Conservation (phyloP, 1,140 invertebrate genomes). For the Pogonognathellus flavescens region DNA sequence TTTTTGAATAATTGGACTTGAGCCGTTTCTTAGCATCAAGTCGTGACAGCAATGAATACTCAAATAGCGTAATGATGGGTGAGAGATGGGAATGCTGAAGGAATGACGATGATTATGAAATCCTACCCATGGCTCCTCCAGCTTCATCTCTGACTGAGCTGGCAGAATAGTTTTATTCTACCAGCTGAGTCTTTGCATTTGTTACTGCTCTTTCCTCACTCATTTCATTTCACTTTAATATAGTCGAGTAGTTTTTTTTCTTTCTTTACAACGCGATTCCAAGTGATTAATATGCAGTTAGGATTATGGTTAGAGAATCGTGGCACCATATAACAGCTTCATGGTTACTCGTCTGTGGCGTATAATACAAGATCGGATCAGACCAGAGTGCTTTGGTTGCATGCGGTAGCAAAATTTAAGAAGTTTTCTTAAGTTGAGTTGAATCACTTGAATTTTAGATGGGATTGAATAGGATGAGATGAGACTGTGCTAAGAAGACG, state of each 20-base stretch:
- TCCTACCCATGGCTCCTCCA: neutral
- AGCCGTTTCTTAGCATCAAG: neutral
- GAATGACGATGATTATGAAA: slow-evolving; percentile 24
- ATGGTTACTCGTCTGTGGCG: neutral
- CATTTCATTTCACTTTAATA: slow-evolving; percentile 25
- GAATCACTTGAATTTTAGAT: slow-evolving; percentile 37
- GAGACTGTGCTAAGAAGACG: neutral
- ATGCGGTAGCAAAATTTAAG: neutral
- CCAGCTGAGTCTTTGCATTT: neutral
- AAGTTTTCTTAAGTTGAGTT: slow-evolving; percentile 37
- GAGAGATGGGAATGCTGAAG: neutral
- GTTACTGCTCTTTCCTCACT: neutral
- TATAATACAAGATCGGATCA: slow-evolving; percentile 24
- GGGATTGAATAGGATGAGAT: slow-evolving; percentile 11
- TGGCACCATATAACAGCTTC: slow-evolving; percentile 5
- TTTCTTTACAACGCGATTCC: neutral
- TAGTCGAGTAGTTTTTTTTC: slow-evolving; percentile 15
- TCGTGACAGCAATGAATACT: slow-evolving; percentile 12
- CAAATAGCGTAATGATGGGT: slow-evolving; percentile 13
- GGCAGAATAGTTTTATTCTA: slow-evolving; percentile 11
- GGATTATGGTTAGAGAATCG: slow-evolving; percentile 5
- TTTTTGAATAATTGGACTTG: slow-evolving; percentile 1
- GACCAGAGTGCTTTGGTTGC: slow-evolving; percentile 1
- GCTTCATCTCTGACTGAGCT: neutral
- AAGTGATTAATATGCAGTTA: slow-evolving; percentile 47